A percentile compares a stretch with the other conserved stretches of the same genome.
These are phyloP conservation scores for Netelia melanura DNA, from an alignment of 2,888 invertebrate species.

Conservation along the genomic window DNA sequence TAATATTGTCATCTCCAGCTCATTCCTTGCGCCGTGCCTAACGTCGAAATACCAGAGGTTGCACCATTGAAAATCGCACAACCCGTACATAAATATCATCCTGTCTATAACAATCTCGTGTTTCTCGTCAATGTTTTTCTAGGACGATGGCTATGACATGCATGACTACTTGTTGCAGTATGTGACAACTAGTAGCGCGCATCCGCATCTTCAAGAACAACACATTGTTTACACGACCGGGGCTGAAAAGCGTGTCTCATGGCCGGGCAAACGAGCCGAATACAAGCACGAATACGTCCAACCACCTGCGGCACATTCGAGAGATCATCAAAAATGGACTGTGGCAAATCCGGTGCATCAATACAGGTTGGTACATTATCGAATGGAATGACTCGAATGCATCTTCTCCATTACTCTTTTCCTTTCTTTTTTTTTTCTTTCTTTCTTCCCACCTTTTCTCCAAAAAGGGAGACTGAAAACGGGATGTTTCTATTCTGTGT, in stretches of 20 bases:
- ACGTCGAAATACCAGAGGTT: no score
- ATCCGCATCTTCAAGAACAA: constrained; percentile 85
- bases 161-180: constrained; percentile 85
- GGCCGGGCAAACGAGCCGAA: constrained; percentile 85
- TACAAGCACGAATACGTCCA: constrained; percentile 87
- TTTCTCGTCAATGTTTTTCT: constrained; percentile 72
- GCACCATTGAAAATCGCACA: no score
- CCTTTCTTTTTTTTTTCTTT: constrained; percentile 10
- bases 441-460: constrained; percentile 56
- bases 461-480: background rate
- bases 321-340: constrained; percentile 87
- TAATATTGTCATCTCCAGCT: background rate
- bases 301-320: constrained; percentile 87
- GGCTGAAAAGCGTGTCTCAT: constrained; percentile 87
- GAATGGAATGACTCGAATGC: constrained; percentile 16
- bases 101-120: background rate
- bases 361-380: constrained; percentile 81
- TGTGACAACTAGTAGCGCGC: constrained; percentile 84
- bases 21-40: no score
- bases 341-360: constrained; percentile 85
- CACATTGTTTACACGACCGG: constrained; percentile 85
- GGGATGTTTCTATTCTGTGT: no score
- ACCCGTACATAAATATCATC: no score
- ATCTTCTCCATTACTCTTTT: constrained; percentile 17
- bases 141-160: constrained; percentile 83